Evolutionary conservation across 2,888 invertebrate genomes (phyloP).

Genomic region (Glyphotaelius pellucidus): DNA sequence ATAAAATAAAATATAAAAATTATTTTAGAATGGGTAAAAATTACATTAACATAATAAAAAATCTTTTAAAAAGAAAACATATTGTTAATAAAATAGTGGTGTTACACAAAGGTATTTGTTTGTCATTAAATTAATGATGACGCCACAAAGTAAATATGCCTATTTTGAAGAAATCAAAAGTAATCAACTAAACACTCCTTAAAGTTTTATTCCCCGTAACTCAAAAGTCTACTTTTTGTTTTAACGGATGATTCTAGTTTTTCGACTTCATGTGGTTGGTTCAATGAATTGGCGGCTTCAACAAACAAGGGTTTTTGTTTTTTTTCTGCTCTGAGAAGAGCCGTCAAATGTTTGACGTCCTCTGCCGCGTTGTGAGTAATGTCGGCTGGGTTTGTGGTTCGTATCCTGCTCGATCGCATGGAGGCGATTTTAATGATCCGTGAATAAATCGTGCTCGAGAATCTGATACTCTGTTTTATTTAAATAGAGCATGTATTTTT

Average conservation of each 20-base stretch:
- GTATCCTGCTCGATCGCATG: constrained; percentile 6
- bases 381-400: not conserved
- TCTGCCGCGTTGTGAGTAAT: not conserved
- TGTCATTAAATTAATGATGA: too few species aligned
- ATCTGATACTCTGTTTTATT: not conserved
- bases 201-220: not conserved
- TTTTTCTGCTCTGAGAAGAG: constrained; percentile 18
- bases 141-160: too few species aligned
- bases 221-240: not conserved
- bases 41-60: too few species aligned
- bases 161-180: too few species aligned
- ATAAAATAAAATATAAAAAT: too few species aligned
- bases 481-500: not conserved
- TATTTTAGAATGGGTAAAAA: too few species aligned
- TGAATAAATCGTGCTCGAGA: not conserved
- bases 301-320: constrained; percentile 26
- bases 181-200: not conserved
- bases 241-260: not conserved
- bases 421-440: constrained; percentile 28
- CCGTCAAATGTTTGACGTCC: constrained; percentile 23
- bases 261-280: not conserved
- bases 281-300: constrained; percentile 29
- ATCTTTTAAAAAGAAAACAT: too few species aligned
- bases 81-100: too few species aligned
- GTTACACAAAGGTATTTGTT: too few species aligned